Conservation (phyloP, 2,113 vertebrate genomes). For the Solea senegalensis region DNA sequence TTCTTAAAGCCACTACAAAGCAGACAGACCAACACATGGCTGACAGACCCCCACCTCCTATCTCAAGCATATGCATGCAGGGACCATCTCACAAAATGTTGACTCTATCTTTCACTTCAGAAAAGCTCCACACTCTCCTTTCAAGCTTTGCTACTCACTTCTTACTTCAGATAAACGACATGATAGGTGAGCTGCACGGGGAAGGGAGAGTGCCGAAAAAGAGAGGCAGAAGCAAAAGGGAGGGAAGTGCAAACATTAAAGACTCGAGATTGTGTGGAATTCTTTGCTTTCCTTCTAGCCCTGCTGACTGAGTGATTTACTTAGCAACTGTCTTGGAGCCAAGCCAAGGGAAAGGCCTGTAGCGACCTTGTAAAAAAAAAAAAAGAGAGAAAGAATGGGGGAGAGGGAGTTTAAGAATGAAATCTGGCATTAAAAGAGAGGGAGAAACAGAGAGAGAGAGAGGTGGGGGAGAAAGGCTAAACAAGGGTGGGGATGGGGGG, state of each 20-base stretch:
- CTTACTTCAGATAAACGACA: slow-evolving; percentile 8
- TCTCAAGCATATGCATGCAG: slow-evolving; percentile 20
- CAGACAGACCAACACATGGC: slow-evolving; percentile 68
- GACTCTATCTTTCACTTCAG: slow-evolving; percentile 14
- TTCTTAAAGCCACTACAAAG: slow-evolving; percentile 51
- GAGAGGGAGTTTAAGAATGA: slow-evolving; percentile 57
- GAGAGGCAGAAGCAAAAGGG: slow-evolving; percentile 22
- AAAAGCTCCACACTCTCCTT: slow-evolving; percentile 5
- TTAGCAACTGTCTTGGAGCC: slow-evolving; percentile 79
- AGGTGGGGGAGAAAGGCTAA: slow-evolving; percentile 30
- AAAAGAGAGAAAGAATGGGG: slow-evolving; percentile 6
- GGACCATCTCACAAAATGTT: slow-evolving; percentile 42
- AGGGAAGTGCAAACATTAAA: slow-evolving; percentile 58
- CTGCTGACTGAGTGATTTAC: slow-evolving; percentile 79
- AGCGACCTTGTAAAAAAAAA: slow-evolving; percentile 58
- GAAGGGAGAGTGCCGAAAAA: slow-evolving; percentile 7
- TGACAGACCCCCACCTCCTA: slow-evolving; percentile 61
- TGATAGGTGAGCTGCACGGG: slow-evolving; percentile 30
- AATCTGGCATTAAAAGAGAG: slow-evolving; percentile 40
- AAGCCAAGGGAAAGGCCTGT: slow-evolving; percentile 71
- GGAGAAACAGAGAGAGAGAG: slow-evolving; percentile 19
- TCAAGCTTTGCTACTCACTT: neutral
- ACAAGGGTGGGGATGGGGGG: slow-evolving; percentile 54
- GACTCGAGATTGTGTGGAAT: slow-evolving; percentile 74
- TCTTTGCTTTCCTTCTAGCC: slow-evolving; percentile 69